Evolutionary conservation across 2,888 invertebrate species (phyloP).

Genomic region (Fabriciana adippe): DNA sequence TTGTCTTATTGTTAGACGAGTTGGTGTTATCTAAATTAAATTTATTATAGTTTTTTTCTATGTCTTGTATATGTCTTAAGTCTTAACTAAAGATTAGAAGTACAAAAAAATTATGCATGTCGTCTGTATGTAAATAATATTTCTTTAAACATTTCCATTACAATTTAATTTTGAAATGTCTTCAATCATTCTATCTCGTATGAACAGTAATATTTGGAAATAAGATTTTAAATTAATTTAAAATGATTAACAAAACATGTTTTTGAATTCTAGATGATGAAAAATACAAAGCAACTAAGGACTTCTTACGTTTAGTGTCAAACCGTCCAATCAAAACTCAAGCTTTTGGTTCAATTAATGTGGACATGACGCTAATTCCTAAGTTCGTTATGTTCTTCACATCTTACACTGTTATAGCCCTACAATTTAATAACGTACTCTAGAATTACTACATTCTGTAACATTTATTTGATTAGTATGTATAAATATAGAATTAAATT

Average conservation of each 20-base stretch:
- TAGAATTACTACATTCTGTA: slow-evolving; percentile 27
- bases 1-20: too few relatives aligned
- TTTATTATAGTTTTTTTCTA: too few relatives aligned
- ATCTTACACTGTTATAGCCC: slow-evolving; percentile 52
- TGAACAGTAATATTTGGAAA: slow-evolving; percentile 30
- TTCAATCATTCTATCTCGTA: too few relatives aligned
- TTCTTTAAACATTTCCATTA: too few relatives aligned
- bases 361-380: slow-evolving; percentile 56
- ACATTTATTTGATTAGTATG: background rate
- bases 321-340: slow-evolving; percentile 46
- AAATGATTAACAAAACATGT: slow-evolving; percentile 14
- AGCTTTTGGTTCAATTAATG: slow-evolving; percentile 47
- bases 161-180: background rate
- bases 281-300: slow-evolving; percentile 45
- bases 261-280: slow-evolving; percentile 34
- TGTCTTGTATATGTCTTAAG: too few relatives aligned
- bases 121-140: too few relatives aligned
- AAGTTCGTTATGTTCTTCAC: slow-evolving; percentile 49
- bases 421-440: slow-evolving; percentile 54
- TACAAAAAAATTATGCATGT: too few relatives aligned
- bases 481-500: background rate
- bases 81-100: too few relatives aligned
- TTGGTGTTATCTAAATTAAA: too few relatives aligned
- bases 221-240: background rate
- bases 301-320: slow-evolving; percentile 49